Conservation (phyloP, 1,140 invertebrate species). For the Acromyrmex heyeri region DNA sequence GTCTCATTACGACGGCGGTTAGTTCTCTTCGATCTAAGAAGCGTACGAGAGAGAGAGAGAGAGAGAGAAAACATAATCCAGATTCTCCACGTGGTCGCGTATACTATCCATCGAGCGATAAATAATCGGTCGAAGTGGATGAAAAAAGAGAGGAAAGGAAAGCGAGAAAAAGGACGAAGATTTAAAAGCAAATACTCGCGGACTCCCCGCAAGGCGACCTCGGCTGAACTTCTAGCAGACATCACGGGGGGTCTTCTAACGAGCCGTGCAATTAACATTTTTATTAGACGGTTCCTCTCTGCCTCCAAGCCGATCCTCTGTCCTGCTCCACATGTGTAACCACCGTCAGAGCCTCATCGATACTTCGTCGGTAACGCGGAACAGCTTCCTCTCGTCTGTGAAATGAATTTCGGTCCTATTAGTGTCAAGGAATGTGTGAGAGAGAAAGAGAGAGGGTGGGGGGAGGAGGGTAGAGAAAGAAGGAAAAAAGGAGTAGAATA, state of each 20-base stretch:
- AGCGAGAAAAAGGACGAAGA: slow-evolving; percentile 65
- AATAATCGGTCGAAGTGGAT: slow-evolving; percentile 79
- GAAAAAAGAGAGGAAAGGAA: slow-evolving; percentile 48
- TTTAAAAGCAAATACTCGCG: slow-evolving; percentile 81
- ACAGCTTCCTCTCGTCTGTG: slow-evolving; percentile 59
- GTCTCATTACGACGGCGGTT: slow-evolving; percentile 56
- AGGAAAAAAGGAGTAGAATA: background rate
- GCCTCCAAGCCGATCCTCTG: slow-evolving; percentile 68
- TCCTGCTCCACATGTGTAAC: slow-evolving; percentile 70
- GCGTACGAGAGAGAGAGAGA: background rate
- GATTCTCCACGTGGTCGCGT: slow-evolving; percentile 68
- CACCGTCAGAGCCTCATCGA: slow-evolving; percentile 47
- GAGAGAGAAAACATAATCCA: slow-evolving; percentile 65
- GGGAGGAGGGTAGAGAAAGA: too few relatives aligned
- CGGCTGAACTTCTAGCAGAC: slow-evolving; percentile 83
- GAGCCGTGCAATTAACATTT: slow-evolving; percentile 86
- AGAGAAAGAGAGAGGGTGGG: background rate
- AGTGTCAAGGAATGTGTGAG: background rate
- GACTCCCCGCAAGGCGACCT: slow-evolving; percentile 85
- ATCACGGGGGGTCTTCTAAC: slow-evolving; percentile 85
- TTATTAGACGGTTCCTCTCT: slow-evolving; percentile 81
- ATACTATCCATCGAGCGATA: slow-evolving; percentile 77
- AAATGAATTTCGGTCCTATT: slow-evolving; percentile 63
- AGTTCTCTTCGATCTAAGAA: slow-evolving; percentile 64
- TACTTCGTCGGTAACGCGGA: slow-evolving; percentile 62